These are phyloP conservation scores for Clepsis dumicolana DNA, from an alignment of 2,888 invertebrate species.

Conservation along the genomic window DNA sequence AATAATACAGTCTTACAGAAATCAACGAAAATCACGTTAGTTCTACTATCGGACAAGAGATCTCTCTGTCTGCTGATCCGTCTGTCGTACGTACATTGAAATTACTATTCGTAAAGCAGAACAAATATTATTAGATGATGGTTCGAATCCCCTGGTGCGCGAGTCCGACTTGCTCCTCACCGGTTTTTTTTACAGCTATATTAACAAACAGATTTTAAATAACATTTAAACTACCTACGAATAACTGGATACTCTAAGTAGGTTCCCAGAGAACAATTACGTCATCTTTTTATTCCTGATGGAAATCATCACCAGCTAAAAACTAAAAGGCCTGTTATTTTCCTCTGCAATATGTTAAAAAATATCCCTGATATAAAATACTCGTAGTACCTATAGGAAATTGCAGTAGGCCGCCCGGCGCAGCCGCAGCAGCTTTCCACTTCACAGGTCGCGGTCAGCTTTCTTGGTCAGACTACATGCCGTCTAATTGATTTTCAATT, in stretches of 20 bases:
- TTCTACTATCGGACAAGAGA: no score
- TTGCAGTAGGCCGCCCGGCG: conserved; percentile 26
- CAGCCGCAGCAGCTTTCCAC: conserved; percentile 31
- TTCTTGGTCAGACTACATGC: conserved; percentile 42
- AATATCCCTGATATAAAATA: neutral
- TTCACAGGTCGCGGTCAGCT: conserved; percentile 41
- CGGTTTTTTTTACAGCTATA: neutral
- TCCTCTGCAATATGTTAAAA: no score
- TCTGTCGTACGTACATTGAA: no score
- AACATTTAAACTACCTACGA: neutral
- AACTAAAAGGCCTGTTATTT: neutral
- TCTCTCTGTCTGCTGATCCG: no score
- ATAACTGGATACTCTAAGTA: no score
- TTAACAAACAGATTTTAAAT: neutral
- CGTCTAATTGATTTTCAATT: conserved; percentile 41
- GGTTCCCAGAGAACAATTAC: neutral
- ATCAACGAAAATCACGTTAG: no score
- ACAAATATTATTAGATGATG: no score
- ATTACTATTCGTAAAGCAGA: no score
- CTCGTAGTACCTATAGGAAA: neutral
- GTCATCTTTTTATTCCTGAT: neutral
- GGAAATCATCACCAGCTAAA: neutral
- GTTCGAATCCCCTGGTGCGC: no score
- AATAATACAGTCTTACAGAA: no score
- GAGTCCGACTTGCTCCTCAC: neutral